Percentiles rank a stretch among this genome's conserved stretches.
These are phyloP conservation scores for Fistularia commersonii DNA, from an alignment of 2,797 vertebrate species.

Conservation along the genomic window DNA sequence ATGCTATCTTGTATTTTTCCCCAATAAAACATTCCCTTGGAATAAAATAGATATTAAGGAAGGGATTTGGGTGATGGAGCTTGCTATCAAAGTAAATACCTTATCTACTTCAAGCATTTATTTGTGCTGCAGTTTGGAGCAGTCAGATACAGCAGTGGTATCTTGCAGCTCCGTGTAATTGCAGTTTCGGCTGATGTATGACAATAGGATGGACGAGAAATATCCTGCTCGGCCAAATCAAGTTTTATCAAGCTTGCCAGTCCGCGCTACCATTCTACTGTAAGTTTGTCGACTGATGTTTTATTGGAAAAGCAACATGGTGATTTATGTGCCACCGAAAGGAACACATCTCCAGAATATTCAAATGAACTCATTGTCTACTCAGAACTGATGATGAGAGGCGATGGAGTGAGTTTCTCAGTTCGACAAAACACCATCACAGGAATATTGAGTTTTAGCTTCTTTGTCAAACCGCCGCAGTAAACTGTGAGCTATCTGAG, in stretches of 20 bases:
- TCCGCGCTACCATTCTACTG: slow-evolving; percentile 27
- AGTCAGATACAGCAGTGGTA: slow-evolving; percentile 38
- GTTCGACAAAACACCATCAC: no score
- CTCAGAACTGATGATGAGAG: no score
- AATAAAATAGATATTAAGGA: slow-evolving; percentile 30
- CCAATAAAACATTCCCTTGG: slow-evolving; percentile 25
- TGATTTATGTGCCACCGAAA: slow-evolving; percentile 28
- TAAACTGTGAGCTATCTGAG: no score
- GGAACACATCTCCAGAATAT: no score
- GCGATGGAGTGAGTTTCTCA: no score
- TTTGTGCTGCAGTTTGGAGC: slow-evolving; percentile 31
- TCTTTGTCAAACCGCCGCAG: no score
- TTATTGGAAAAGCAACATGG: slow-evolving; percentile 24
- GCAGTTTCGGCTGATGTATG: slow-evolving; percentile 40
- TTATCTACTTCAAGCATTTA: slow-evolving; percentile 46
- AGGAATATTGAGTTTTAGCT: no score
- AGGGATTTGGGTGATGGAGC: slow-evolving; percentile 16
- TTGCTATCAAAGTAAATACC: slow-evolving; percentile 38
- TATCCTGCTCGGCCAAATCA: slow-evolving; percentile 42
- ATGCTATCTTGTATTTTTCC: slow-evolving; percentile 36
- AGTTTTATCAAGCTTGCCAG: slow-evolving; percentile 57
- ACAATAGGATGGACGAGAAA: slow-evolving; percentile 62
- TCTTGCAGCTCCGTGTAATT: slow-evolving; percentile 46
- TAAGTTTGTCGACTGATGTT: slow-evolving; percentile 43
- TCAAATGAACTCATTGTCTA: no score